Conservation (phyloP, 2,113 vertebrate genomes). For the Bos taurus region ARS-UCD2.0 NC_037353.1:16190501-16191000, state of each 20-base stretch:
- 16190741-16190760: background rate
- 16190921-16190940: background rate
- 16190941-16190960: background rate
- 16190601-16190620: background rate
- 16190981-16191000: background rate
- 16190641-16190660: background rate
- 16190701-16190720: background rate
- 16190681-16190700: background rate
- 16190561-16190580: background rate
- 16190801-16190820: background rate
- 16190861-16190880: background rate
- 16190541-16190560: background rate
- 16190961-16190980: background rate
- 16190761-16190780: background rate
- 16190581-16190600: background rate
- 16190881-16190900: background rate
- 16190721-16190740: background rate
- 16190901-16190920: background rate
- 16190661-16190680: background rate
- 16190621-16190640: background rate
- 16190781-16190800: background rate
- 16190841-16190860: background rate
- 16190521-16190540: background rate
- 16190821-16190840: background rate
- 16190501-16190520: background rate